phyloP scores from a whole-genome alignment of 2,113 vertebrate species.

The Corvus moneduloides region DNA sequence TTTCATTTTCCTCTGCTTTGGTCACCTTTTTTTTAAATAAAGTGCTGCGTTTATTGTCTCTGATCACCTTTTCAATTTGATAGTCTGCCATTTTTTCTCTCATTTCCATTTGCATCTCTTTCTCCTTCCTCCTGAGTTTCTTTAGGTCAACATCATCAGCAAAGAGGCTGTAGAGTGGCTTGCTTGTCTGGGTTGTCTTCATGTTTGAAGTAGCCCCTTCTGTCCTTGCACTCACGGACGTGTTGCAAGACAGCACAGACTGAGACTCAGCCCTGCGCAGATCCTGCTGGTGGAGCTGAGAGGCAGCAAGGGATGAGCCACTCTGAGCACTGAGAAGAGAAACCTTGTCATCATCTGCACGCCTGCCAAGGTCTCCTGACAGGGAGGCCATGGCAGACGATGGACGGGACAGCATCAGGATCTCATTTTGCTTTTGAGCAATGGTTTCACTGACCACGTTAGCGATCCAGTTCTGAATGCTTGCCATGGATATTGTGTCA shows the following conservation, averaged over 20 bases:
- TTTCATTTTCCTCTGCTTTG: constrained; percentile 72
- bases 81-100: constrained; percentile 87
- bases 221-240: background rate
- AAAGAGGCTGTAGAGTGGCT: constrained; percentile 90
- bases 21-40: constrained; percentile 93
- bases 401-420: constrained; percentile 69
- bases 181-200: constrained; percentile 84
- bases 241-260: constrained; percentile 75
- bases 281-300: constrained; percentile 43
- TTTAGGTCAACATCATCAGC: constrained; percentile 87
- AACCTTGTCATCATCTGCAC: constrained; percentile 77
- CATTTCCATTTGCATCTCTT: constrained; percentile 85
- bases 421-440: constrained; percentile 89
- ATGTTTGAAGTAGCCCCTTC: constrained; percentile 50
- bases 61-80: constrained; percentile 87
- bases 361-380: constrained; percentile 48
- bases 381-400: constrained; percentile 74
- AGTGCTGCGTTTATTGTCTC: constrained; percentile 90
- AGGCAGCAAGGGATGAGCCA: constrained; percentile 65
- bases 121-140: constrained; percentile 86
- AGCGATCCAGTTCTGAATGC: constrained; percentile 95
- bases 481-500: constrained; percentile 84
- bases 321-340: constrained; percentile 79
- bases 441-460: constrained; percentile 91
- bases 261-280: constrained; percentile 36